These are phyloP conservation scores for Microdon myrmicae DNA, from an alignment of 2,888 invertebrate genomes.

Conservation along the genomic window DNA sequence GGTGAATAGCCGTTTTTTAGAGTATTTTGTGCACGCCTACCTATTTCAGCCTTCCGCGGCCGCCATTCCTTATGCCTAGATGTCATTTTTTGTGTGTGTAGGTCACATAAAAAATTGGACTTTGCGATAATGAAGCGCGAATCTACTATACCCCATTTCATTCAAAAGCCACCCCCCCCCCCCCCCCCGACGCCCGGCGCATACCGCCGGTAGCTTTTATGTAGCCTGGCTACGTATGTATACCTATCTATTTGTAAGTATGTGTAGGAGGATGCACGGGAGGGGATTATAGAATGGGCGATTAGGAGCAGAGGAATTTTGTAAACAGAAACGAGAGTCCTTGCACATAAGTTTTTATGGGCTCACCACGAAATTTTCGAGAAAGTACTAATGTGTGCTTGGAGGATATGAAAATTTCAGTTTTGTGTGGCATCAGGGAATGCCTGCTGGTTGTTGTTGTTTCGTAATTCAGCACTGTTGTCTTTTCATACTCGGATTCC, in stretches of 20 bases:
- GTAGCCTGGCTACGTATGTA: too few relatives aligned
- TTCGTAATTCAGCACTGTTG: neutral
- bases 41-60: slow-evolving; percentile 12
- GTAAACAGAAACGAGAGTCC: slow-evolving; percentile 34
- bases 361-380: slow-evolving; percentile 46
- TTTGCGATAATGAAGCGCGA: slow-evolving; percentile 18
- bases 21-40: slow-evolving; percentile 41
- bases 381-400: slow-evolving; percentile 39
- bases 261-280: too few relatives aligned
- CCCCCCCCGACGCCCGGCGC: neutral
- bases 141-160: neutral
- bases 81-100: slow-evolving; percentile 30
- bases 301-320: slow-evolving; percentile 26
- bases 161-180: slow-evolving; percentile 2
- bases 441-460: slow-evolving; percentile 20
- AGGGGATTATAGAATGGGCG: slow-evolving; percentile 1
- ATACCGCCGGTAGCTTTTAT: too few relatives aligned
- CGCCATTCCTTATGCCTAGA: slow-evolving; percentile 26
- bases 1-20: slow-evolving; percentile 46
- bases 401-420: slow-evolving; percentile 35
- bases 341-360: slow-evolving; percentile 44
- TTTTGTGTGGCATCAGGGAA: slow-evolving; percentile 18
- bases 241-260: too few relatives aligned
- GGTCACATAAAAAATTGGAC: slow-evolving; percentile 20
- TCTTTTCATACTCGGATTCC: slow-evolving; percentile 21